These are phyloP conservation scores for Apis laboriosa DNA, from an alignment of 1,140 invertebrate genomes.

Conservation along the genomic window DNA sequence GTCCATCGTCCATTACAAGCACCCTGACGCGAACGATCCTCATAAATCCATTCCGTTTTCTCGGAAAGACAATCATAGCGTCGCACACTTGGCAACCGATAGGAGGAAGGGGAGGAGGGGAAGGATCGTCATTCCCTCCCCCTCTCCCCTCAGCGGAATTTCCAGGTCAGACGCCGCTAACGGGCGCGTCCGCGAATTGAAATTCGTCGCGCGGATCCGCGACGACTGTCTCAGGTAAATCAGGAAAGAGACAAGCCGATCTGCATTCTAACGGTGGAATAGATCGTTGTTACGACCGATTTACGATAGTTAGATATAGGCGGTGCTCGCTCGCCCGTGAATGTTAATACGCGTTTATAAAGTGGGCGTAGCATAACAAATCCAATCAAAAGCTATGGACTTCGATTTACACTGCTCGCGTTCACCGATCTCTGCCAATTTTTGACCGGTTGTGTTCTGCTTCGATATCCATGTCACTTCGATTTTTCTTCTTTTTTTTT, in stretches of 20 bases:
- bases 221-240: constrained; percentile 5
- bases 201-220: constrained; percentile 55
- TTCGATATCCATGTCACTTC: constrained; percentile 5
- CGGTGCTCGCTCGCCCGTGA: constrained; percentile 54
- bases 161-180: constrained; percentile 39
- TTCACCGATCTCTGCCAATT: not conserved
- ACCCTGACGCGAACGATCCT: not conserved
- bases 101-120: not conserved
- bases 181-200: constrained; percentile 55
- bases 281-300: constrained; percentile 61
- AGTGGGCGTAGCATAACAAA: constrained; percentile 71
- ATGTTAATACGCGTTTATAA: constrained; percentile 68
- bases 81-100: constrained; percentile 20
- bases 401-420: constrained; percentile 45
- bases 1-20: constrained; percentile 1
- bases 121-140: constrained; percentile 3
- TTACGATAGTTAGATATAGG: constrained; percentile 67
- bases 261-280: constrained; percentile 50
- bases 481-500: not conserved
- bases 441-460: not conserved
- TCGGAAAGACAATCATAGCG: not conserved
- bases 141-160: constrained; percentile 15
- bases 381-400: constrained; percentile 72
- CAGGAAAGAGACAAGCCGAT: constrained; percentile 29
- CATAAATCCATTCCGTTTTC: constrained; percentile 3